Evolutionary conservation across 2,113 vertebrate species (phyloP).

Genomic region (Galemys pyrenaicus): DNA sequence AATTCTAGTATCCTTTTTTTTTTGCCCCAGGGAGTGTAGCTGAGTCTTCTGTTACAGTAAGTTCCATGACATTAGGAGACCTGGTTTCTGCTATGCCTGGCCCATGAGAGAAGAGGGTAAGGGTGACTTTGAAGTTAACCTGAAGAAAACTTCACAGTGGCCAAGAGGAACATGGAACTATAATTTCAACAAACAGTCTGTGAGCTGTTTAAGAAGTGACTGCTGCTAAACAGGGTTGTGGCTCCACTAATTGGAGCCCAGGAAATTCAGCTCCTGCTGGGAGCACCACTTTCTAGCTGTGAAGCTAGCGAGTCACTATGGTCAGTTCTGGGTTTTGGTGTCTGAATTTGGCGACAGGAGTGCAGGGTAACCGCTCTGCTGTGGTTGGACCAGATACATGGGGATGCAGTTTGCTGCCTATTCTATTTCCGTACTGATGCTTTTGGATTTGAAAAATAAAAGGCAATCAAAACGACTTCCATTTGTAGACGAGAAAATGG

Average conservation of each 20-base stretch:
- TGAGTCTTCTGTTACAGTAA: background rate
- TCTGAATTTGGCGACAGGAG: background rate
- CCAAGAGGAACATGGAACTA: background rate
- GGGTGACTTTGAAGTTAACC: background rate
- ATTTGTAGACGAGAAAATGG: background rate
- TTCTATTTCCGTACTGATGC: background rate
- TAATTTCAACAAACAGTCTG: background rate
- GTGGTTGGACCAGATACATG: fast-evolving
- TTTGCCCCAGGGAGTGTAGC: background rate
- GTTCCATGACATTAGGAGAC: background rate
- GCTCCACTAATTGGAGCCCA: background rate
- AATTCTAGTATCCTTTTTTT: background rate
- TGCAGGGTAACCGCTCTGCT: fast-evolving
- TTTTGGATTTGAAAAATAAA: slow-evolving; percentile 49
- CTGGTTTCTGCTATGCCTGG: background rate
- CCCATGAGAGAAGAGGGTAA: background rate
- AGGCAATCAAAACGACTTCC: slow-evolving; percentile 26
- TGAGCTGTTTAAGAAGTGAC: background rate
- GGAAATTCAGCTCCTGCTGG: background rate
- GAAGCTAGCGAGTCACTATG: background rate
- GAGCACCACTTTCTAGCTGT: background rate
- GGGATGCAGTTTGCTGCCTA: background rate
- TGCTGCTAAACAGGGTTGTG: background rate
- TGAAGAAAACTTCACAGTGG: background rate
- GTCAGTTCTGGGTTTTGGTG: background rate